Conservation (phyloP, 2,797 vertebrate genomes). For the Lagorchestes hirsutus region DNA sequence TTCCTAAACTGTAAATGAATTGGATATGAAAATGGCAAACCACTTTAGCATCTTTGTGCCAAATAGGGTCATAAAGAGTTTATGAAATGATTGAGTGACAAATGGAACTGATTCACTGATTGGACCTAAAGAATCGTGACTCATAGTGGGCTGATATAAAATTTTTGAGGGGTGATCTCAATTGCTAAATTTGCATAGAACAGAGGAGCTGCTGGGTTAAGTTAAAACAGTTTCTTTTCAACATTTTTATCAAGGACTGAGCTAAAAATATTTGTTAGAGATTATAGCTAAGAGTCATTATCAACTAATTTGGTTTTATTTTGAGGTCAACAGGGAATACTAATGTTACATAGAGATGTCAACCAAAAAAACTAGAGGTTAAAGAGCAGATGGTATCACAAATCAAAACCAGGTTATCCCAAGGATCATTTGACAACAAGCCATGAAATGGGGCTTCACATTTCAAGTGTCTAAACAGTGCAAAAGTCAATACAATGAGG, state of each 20-base stretch:
- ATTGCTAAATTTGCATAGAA: too few species aligned
- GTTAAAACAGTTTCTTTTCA: not conserved
- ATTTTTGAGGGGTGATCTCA: not conserved
- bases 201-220: too few species aligned
- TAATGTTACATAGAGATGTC: not conserved
- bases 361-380: not conserved
- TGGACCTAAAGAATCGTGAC: not conserved
- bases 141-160: not conserved
- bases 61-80: not conserved
- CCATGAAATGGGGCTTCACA: not conserved
- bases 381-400: not conserved
- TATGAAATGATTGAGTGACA: not conserved
- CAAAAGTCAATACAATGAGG: not conserved
- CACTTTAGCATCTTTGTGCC: not conserved
- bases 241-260: not conserved
- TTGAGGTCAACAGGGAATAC: not conserved
- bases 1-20: not conserved
- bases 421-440: not conserved
- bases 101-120: not conserved
- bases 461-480: not conserved
- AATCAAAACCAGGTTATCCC: not conserved
- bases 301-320: not conserved
- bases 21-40: not conserved
- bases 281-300: not conserved
- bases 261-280: not conserved